phyloP scores from a whole-genome alignment of 2,113 vertebrate genomes.

The Myotis brandtii region DNA sequence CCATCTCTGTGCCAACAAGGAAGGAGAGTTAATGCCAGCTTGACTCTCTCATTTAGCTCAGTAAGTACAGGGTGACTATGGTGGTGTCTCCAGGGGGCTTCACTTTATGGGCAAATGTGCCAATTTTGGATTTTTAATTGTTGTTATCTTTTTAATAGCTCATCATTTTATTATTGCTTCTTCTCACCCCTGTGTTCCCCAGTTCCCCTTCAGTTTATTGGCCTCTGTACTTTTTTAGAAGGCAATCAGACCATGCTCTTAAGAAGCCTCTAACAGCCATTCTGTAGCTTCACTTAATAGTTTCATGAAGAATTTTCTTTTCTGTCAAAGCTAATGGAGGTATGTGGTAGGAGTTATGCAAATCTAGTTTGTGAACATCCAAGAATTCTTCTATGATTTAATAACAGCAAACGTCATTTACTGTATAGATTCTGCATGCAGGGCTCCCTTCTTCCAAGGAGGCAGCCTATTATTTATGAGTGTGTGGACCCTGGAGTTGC shows the following conservation, averaged over 20 bases:
- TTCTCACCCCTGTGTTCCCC: neutral
- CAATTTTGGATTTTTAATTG: neutral
- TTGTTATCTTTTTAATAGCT: neutral
- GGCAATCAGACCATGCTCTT: neutral
- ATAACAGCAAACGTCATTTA: neutral
- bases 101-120: neutral
- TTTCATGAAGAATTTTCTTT: neutral
- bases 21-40: neutral
- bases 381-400: slow-evolving; percentile 14
- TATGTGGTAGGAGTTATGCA: neutral
- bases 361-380: neutral
- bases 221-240: neutral
- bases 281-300: neutral
- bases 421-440: neutral
- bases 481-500: neutral
- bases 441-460: neutral
- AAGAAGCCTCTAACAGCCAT: neutral
- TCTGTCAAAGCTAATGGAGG: slow-evolving; percentile 29
- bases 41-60: neutral
- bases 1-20: neutral
- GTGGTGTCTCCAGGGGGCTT: neutral
- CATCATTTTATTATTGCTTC: neutral
- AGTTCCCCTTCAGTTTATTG: neutral
- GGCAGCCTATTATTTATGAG: neutral
- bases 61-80: neutral